phyloP scores from a whole-genome alignment of 2,888 invertebrate genomes.

The Galerucella nymphaeae region DNA sequence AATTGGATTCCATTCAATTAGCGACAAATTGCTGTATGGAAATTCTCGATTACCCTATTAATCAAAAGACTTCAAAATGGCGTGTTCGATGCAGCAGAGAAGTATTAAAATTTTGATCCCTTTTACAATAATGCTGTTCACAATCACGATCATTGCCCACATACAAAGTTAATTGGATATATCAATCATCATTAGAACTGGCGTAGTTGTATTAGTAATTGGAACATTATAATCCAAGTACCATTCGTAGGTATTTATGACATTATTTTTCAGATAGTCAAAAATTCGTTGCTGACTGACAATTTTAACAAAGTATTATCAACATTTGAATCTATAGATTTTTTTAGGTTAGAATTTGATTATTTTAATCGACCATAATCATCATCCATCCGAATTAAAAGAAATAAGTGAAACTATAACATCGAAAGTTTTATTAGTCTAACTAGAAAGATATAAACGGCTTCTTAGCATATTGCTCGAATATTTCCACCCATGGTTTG shows the following conservation, averaged over 20 bases:
- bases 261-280: neutral
- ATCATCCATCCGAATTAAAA: no score
- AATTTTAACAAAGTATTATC: no score
- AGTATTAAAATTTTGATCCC: conserved; percentile 39
- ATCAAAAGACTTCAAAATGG: conserved; percentile 20
- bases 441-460: conserved; percentile 31
- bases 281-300: no score
- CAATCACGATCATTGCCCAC: conserved; percentile 46
- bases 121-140: conserved; percentile 47
- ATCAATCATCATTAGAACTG: conserved; percentile 51
- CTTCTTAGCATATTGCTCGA: conserved; percentile 32
- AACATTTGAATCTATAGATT: no score
- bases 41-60: conserved; percentile 17
- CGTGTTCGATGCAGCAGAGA: conserved; percentile 6
- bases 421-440: no score
- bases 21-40: conserved; percentile 2
- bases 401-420: no score
- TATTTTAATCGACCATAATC: no score
- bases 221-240: conserved; percentile 48
- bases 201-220: conserved; percentile 47
- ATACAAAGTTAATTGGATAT: conserved; percentile 51
- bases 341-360: no score
- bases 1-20: conserved; percentile 5
- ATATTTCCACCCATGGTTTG: conserved; percentile 38
- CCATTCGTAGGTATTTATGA: conserved; percentile 21